phyloP scores from a whole-genome alignment of 2,888 invertebrate genomes.

The Gari tellinella region DNA sequence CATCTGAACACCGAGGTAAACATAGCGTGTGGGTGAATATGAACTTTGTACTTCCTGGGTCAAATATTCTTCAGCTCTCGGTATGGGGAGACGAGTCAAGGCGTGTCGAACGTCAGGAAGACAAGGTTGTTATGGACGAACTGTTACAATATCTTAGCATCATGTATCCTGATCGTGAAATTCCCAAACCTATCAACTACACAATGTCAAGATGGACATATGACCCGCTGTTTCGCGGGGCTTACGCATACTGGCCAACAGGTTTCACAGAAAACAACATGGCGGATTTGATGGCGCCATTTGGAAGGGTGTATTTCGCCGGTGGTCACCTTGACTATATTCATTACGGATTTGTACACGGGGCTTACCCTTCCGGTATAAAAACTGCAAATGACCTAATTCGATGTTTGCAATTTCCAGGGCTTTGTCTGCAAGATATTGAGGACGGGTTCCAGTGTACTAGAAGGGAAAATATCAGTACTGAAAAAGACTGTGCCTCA shows the following conservation, averaged over 20 bases:
- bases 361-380: not conserved
- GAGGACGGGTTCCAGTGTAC: no score
- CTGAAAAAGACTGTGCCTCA: no score
- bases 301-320: slow-evolving; percentile 51
- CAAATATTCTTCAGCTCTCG: slow-evolving; percentile 39
- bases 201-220: slow-evolving; percentile 35
- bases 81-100: slow-evolving; percentile 33
- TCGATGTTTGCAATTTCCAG: not conserved
- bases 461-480: no score
- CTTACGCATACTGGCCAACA: slow-evolving; percentile 48
- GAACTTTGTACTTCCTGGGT: no score
- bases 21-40: no score
- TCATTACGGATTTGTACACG: not conserved
- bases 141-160: slow-evolving; percentile 19
- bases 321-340: slow-evolving; percentile 37
- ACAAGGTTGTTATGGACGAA: slow-evolving; percentile 34
- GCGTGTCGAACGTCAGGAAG: slow-evolving; percentile 25
- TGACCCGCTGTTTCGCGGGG: slow-evolving; percentile 40
- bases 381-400: not conserved
- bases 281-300: slow-evolving; percentile 28
- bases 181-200: slow-evolving; percentile 17
- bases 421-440: no score
- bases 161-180: slow-evolving; percentile 23
- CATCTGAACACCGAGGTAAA: no score
- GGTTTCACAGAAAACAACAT: slow-evolving; percentile 24